Evolutionary conservation across 1,140 invertebrate species (phyloP).

Genomic region (Caerostris extrusa): DNA sequence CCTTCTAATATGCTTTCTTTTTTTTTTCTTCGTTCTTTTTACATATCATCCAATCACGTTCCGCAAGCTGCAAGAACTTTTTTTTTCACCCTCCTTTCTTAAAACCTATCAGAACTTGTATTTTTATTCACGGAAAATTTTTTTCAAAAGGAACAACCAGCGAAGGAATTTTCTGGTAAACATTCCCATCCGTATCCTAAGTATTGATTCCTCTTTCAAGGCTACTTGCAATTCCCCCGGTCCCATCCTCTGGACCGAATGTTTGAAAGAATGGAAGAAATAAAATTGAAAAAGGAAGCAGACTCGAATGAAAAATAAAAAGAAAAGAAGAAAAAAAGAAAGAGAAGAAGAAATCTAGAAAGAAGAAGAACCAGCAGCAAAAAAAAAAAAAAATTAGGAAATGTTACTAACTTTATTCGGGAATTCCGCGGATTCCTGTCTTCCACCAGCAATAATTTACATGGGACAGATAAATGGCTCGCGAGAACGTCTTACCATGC

Average conservation of each 20-base stretch:
- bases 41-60: not conserved
- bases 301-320: not conserved
- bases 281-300: constrained; percentile 48
- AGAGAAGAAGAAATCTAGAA: not conserved
- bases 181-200: constrained; percentile 48
- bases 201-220: constrained; percentile 71
- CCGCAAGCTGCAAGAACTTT: not conserved
- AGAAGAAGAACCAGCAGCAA: not conserved
- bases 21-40: not conserved
- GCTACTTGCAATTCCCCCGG: constrained; percentile 2
- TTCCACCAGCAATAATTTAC: constrained; percentile 73
- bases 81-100: constrained; percentile 10
- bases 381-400: constrained; percentile 43
- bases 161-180: constrained; percentile 67
- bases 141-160: constrained; percentile 46
- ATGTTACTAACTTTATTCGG: constrained; percentile 75
- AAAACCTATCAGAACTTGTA: constrained; percentile 73
- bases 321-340: constrained; percentile 6
- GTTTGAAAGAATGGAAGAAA: constrained; percentile 58
- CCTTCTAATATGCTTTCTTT: not conserved
- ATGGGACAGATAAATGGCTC: constrained; percentile 71
- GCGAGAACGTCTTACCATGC: not conserved
- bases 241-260: not conserved
- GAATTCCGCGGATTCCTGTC: constrained; percentile 70
- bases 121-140: constrained; percentile 52